These are phyloP conservation scores for Aurelia aurita DNA, from an alignment of 30 jellyfish, hydroid and myxozoan genomes.

Conservation along the genomic window DNA sequence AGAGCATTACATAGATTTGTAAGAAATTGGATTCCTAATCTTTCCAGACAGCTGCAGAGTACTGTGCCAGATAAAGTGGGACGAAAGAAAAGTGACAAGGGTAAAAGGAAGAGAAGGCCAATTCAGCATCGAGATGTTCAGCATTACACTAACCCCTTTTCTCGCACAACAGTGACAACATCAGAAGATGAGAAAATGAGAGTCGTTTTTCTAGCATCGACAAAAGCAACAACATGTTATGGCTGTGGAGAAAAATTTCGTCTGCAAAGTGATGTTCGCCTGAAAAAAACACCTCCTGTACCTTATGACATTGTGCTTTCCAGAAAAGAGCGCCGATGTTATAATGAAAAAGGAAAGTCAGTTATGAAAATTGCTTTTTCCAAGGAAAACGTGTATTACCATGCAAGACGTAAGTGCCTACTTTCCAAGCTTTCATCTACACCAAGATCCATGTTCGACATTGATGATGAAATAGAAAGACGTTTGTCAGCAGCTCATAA, in stretches of 20 bases:
- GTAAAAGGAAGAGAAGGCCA: not conserved
- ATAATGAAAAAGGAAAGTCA: too few species aligned
- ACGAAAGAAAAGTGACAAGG: conserved; percentile 2
- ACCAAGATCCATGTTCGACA: too few species aligned
- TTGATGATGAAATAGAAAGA: too few species aligned
- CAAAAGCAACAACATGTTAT: conserved; percentile 13
- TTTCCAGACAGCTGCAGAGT: not conserved
- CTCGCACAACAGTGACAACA: not conserved
- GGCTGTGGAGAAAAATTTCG: conserved; percentile 8
- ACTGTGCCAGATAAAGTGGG: not conserved
- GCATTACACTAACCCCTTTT: not conserved
- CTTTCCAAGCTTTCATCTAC: too few species aligned
- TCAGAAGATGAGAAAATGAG: not conserved
- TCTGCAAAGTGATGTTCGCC: not conserved
- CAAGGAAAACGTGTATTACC: too few species aligned
- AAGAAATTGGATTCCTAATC: conserved; percentile 4
- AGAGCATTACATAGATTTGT: too few species aligned
- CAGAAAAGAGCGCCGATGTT: too few species aligned
- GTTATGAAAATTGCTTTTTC: too few species aligned
- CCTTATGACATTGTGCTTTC: too few species aligned
- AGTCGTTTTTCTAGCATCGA: not conserved
- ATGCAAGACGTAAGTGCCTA: too few species aligned
- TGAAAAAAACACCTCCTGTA: not conserved
- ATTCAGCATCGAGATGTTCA: not conserved
- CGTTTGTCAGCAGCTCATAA: too few species aligned